These are phyloP conservation scores for Drosophila ananassae DNA, from an alignment of 1,140 invertebrate species.

Conservation along the genomic window DNA sequence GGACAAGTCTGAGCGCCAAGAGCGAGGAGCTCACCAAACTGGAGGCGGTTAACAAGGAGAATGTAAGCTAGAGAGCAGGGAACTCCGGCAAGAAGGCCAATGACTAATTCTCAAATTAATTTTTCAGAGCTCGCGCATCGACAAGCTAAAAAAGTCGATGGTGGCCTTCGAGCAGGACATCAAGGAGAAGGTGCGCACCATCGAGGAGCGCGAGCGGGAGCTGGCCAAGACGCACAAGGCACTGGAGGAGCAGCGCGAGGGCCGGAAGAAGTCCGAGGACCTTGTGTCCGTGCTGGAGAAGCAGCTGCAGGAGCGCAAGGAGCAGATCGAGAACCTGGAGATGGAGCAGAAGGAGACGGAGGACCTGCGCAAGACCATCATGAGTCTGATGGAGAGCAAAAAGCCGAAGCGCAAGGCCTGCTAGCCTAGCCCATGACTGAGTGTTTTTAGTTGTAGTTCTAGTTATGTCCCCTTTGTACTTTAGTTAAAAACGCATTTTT, in stretches of 20 bases:
- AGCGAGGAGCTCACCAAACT: conserved; percentile 66
- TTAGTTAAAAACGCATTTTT: background rate
- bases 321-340: conserved; percentile 76
- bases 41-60: conserved; percentile 66
- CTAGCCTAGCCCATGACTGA: background rate
- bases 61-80: conserved; percentile 30
- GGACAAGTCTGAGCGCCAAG: conserved; percentile 47
- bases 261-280: conserved; percentile 75
- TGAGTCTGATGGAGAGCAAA: conserved; percentile 83
- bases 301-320: conserved; percentile 76
- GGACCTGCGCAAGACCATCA: conserved; percentile 80
- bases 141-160: conserved; percentile 75
- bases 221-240: conserved; percentile 68
- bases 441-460: background rate
- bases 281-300: conserved; percentile 72
- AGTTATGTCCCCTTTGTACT: background rate
- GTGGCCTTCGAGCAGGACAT: conserved; percentile 73
- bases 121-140: conserved; percentile 65
- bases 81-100: too few relatives aligned
- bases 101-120: background rate
- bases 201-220: conserved; percentile 72
- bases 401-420: conserved; percentile 77
- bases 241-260: conserved; percentile 75
- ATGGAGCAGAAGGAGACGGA: conserved; percentile 78
- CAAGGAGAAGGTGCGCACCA: conserved; percentile 71